These are phyloP conservation scores for Macroramphosus scolopax DNA, from an alignment of 2,797 vertebrate species.

Conservation along the genomic window DNA sequence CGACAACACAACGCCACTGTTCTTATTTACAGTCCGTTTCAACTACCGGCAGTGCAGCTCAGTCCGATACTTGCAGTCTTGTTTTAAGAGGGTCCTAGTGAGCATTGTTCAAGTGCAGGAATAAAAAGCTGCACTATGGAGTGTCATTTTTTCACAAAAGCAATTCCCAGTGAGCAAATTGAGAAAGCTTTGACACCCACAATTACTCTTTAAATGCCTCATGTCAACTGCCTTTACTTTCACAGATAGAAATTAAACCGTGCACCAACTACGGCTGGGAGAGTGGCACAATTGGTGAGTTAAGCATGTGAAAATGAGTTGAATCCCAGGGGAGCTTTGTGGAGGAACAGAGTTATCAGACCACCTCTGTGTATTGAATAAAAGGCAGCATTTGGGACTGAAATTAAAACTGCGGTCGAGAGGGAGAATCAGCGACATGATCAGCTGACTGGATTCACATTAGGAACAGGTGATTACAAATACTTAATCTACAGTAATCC, in stretches of 20 bases:
- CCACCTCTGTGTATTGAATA: slow-evolving; percentile 39
- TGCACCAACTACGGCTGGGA: slow-evolving; percentile 22
- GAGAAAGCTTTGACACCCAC: too few species aligned
- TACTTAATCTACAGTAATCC: slow-evolving; percentile 52
- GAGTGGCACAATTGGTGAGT: slow-evolving; percentile 37
- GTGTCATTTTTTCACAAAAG: too few species aligned
- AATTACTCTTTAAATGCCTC: too few species aligned
- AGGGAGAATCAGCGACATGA: slow-evolving; percentile 43
- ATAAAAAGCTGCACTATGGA: too few species aligned
- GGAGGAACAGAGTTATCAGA: slow-evolving; percentile 29
- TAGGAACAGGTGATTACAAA: slow-evolving; percentile 55
- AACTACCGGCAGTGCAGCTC: too few species aligned
- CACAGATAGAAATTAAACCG: slow-evolving; percentile 30
- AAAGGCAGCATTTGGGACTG: slow-evolving; percentile 34
- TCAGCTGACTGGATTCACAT: slow-evolving; percentile 52
- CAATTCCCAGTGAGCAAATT: too few species aligned
- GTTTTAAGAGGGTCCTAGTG: too few species aligned
- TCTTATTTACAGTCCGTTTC: too few species aligned
- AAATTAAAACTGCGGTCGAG: slow-evolving; percentile 51
- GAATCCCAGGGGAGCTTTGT: slow-evolving; percentile 42
- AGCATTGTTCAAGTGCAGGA: too few species aligned
- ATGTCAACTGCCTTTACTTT: slow-evolving; percentile 24
- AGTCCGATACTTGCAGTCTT: too few species aligned
- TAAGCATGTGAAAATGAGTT: slow-evolving; percentile 48
- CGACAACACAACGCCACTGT: too few species aligned